These are phyloP conservation scores for Molorchus minor DNA, from an alignment of 2,888 invertebrate genomes.

Conservation along the genomic window DNA sequence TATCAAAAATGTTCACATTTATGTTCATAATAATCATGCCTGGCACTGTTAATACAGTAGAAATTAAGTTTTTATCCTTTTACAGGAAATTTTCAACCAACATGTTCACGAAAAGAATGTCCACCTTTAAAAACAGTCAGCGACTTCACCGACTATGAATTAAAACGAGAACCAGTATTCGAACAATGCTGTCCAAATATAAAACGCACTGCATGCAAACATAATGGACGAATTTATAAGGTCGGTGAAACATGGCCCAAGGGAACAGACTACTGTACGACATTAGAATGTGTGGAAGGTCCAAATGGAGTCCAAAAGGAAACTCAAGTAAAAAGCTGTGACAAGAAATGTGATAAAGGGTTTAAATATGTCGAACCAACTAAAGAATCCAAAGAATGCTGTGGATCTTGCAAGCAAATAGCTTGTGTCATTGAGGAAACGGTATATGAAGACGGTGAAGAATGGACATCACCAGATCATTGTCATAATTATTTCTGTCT, in stretches of 20 bases:
- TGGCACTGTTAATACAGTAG: neutral
- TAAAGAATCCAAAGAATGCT: conserved; percentile 64
- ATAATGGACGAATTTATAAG: conserved; percentile 60
- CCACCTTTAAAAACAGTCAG: conserved; percentile 59
- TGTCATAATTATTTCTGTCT: conserved; percentile 71
- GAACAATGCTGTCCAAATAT: conserved; percentile 73
- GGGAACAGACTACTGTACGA: conserved; percentile 66
- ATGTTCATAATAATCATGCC: neutral
- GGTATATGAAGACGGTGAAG: conserved; percentile 64
- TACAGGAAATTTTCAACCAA: conserved; percentile 52
- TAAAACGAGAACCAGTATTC: conserved; percentile 65
- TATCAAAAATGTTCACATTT: no score
- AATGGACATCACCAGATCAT: conserved; percentile 71
- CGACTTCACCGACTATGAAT: conserved; percentile 66
- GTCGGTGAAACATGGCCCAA: conserved; percentile 69
- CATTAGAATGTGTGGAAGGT: conserved; percentile 65
- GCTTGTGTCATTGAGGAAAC: conserved; percentile 66
- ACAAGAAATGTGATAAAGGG: conserved; percentile 65
- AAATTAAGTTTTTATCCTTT: no score
- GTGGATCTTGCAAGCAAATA: conserved; percentile 71
- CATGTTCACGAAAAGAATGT: conserved; percentile 68
- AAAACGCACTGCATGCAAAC: conserved; percentile 69
- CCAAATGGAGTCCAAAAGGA: conserved; percentile 63
- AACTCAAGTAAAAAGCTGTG: conserved; percentile 67
- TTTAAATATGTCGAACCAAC: conserved; percentile 56